Evolutionary conservation across 2,888 invertebrate genomes (phyloP), one percentile per base, ranked within the genome.

Genomic region (Trichogramma evanescens): DNA sequence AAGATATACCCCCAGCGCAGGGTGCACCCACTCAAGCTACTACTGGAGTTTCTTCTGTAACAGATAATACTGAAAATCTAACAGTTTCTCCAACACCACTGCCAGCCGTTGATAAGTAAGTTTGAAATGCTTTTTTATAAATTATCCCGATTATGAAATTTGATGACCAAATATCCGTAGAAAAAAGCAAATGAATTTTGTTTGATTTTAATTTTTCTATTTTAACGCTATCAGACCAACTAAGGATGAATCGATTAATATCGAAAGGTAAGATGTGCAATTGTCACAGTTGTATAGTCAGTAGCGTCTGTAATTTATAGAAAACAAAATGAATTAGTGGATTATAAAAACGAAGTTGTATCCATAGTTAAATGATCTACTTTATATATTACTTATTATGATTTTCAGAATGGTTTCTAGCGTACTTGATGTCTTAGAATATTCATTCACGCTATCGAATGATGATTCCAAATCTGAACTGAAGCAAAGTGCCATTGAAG

Each of bases 381-480:
- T 9, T 51, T 44, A 44, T 26, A 26, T 26, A 1, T 3, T 1
- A 52, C 52, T 45, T 1, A 42, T 43, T 48, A 42, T 58, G 64
- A 50, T 70, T 80, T 81, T 70, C 72, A 84, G 84, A 69, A 82
- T 88, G 80, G 81, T 86, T 0, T 84, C 86, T 1, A 83, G 84
- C 57, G 81, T 86, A 62, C 78, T 91, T 46, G 89, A 90, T 71
- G 87, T 90, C 3, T 77, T 91, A 9, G 90, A 91, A 70, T 87
- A 88, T 59, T 86, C 86, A 6, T 85, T 90, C 68, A 83, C 83
- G 13, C 73, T 88, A 45, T 74, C 76, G 1, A 78, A 78, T 39
- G 82, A 83, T 53, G 82, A 85, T 26, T 74, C 80, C 43, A 78
- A 81, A 50, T 69, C 80, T 4, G 74, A 72, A 4, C 76, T 82